Evolutionary conservation across 2,888 invertebrate genomes (phyloP), one percentile per base, ranked within the genome.

Genomic region (Allophyes oxyacanthae): DNA sequence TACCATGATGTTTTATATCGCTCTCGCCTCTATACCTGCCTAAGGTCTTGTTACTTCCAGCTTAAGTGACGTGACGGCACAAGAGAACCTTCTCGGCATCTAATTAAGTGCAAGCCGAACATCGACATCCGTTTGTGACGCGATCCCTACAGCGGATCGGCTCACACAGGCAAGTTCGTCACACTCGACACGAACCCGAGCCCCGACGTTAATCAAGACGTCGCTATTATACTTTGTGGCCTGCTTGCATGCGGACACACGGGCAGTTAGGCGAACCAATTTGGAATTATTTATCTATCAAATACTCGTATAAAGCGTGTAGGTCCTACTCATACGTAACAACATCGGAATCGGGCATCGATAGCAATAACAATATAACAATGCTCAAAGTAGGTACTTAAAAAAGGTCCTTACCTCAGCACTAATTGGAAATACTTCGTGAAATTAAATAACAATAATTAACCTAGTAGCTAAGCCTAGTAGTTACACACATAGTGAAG

Each of bases 211-310:
- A 32, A 43, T 54, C 33, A 57, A 13, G 8, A 8, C 33, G 20
- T 20, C 8, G 11, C n/a, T n/a, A n/a, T n/a, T n/a, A 30, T 41
- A 32, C 41, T 55, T 36, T 25, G 13, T 26, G 36, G 38, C 15
- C n/a, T 32, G 14, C 26, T 37, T 11, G 32, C 25, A 46, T 28
- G 5, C 32, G 8, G 28, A 36, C 36, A 15, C 14, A 13, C 13
- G 41, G 34, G 28, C 45, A 20, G n/a, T 33, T 44, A 15, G 40
- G 10, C 28, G 9, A 14, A 30, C 36, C 33, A n/a, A 32, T 28
- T 33, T 13, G 26, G 13, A 28, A n/a, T n/a, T n/a, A n/a, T 33
- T 33, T 40, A 57, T 15, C 32, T 33, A 34, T 34, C 34, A 15
- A 34, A 46, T 30, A 7, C 25, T 2, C 20, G 2, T n/a, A n/a